Evolutionary conservation across 2,797 vertebrate species (phyloP).

Genomic region (Spheniscus humboldti): DNA sequence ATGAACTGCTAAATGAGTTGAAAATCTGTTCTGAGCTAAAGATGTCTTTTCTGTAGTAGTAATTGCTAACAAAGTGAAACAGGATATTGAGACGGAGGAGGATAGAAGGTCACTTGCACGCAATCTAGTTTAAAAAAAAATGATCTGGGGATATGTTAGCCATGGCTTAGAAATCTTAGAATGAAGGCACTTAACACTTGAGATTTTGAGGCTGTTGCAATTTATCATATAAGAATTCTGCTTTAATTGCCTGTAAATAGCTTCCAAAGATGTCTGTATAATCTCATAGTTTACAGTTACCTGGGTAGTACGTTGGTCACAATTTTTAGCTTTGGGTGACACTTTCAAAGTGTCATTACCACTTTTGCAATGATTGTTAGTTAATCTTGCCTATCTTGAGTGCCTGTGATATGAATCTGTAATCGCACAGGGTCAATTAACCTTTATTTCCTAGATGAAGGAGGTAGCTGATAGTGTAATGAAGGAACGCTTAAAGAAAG

Average conservation of each 20-base stretch:
- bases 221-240: background rate
- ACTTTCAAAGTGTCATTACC: background rate
- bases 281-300: background rate
- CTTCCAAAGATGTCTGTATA: background rate
- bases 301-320: background rate
- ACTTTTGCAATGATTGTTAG: background rate
- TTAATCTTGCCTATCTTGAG: background rate
- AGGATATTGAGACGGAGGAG: background rate
- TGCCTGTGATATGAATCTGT: background rate
- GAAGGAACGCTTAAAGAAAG: background rate
- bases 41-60: background rate
- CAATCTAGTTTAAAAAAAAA: background rate
- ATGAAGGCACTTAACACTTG: background rate
- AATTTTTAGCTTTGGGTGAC: background rate
- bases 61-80: background rate
- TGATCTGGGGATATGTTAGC: background rate
- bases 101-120: background rate
- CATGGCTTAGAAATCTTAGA: background rate
- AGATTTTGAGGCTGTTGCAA: background rate
- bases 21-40: constrained; percentile 5
- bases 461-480: background rate
- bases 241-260: background rate
- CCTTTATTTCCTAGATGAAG: background rate
- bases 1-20: constrained; percentile 9
- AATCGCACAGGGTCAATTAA: background rate